Percentiles rank a stretch among this genome's conserved stretches.
Conservation (phyloP, 2,113 vertebrate species). For the Tiliqua scincoides region DNA sequence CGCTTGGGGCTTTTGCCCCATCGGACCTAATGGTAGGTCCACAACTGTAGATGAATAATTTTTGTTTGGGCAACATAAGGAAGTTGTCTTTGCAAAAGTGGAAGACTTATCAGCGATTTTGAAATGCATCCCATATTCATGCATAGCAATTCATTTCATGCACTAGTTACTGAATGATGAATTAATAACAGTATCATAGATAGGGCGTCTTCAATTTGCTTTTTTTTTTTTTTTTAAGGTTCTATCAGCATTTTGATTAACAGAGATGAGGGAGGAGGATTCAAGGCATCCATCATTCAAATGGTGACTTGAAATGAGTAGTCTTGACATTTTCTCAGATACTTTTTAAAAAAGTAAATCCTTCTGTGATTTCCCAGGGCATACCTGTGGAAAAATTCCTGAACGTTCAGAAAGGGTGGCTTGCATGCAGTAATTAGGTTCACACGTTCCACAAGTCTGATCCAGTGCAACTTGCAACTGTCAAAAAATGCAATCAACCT, state of each 20-base stretch:
- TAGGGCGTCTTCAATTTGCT: constrained; percentile 67
- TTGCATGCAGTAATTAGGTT: constrained; percentile 25
- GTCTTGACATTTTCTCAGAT: constrained; percentile 41
- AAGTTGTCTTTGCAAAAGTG: constrained; percentile 41
- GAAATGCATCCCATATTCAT: constrained; percentile 54
- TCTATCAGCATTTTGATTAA: constrained; percentile 70
- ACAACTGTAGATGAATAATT: too few relatives aligned
- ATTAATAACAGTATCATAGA: constrained; percentile 71
- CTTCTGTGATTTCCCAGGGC: constrained; percentile 32
- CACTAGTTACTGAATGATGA: constrained; percentile 66
- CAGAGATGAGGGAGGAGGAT: constrained; percentile 60
- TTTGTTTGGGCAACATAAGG: constrained; percentile 27
- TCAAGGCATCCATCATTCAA: constrained; percentile 49
- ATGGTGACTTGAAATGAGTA: constrained; percentile 20
- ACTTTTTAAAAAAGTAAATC: constrained; percentile 36
- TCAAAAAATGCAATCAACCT: background rate
- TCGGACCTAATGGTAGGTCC: too few relatives aligned
- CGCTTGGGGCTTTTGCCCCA: too few relatives aligned
- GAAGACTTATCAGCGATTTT: constrained; percentile 41
- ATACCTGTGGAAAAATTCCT: constrained; percentile 16
- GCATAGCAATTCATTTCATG: constrained; percentile 56
- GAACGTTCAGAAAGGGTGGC: constrained; percentile 10
- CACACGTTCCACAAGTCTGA: constrained; percentile 15
- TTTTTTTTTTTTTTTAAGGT: constrained; percentile 59
- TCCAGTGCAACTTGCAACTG: background rate